A percentile compares a stretch with the other conserved stretches of the same genome.
These are phyloP conservation scores for Venusia cambrica DNA, from an alignment of 2,888 invertebrate genomes.

Conservation along the genomic window DNA sequence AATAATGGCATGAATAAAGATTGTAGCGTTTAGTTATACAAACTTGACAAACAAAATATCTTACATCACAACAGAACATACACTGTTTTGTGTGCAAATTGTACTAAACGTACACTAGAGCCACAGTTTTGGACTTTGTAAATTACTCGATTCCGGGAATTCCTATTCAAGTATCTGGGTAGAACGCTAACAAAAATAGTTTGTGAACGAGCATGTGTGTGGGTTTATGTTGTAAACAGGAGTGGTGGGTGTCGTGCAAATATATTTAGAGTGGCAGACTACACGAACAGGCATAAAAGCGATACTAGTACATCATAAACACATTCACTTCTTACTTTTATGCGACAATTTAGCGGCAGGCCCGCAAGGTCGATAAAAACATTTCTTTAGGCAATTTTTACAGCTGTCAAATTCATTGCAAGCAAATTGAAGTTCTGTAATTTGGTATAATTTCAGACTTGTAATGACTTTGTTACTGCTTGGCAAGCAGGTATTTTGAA, in stretches of 20 bases:
- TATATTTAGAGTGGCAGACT: constrained; percentile 54
- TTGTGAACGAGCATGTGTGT: constrained; percentile 42
- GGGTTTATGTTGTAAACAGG: constrained; percentile 46
- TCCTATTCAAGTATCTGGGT: constrained; percentile 5
- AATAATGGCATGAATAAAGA: constrained; percentile 20
- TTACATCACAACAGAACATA: constrained; percentile 5
- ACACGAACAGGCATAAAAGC: constrained; percentile 13
- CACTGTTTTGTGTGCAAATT: neutral
- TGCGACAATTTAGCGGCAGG: too few relatives aligned
- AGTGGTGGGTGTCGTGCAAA: constrained; percentile 57
- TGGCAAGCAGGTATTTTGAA: too few relatives aligned
- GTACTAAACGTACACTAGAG: too few relatives aligned
- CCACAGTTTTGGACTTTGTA: too few relatives aligned
- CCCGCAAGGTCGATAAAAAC: too few relatives aligned
- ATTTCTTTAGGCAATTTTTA: too few relatives aligned
- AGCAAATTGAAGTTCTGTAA: too few relatives aligned
- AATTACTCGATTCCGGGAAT: too few relatives aligned
- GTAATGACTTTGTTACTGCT: too few relatives aligned
- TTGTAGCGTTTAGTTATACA: constrained; percentile 19
- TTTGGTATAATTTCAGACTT: too few relatives aligned
- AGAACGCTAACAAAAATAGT: constrained; percentile 8
- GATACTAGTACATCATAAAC: constrained; percentile 1
- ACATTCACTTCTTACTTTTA: too few relatives aligned
- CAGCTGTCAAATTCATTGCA: too few relatives aligned
- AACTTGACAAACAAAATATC: constrained; percentile 15